A percentile compares a stretch with the other conserved stretches of the same genome.
Evolutionary conservation across 2,888 invertebrate species (phyloP).

Genomic region (Deilephila elpenor): DNA sequence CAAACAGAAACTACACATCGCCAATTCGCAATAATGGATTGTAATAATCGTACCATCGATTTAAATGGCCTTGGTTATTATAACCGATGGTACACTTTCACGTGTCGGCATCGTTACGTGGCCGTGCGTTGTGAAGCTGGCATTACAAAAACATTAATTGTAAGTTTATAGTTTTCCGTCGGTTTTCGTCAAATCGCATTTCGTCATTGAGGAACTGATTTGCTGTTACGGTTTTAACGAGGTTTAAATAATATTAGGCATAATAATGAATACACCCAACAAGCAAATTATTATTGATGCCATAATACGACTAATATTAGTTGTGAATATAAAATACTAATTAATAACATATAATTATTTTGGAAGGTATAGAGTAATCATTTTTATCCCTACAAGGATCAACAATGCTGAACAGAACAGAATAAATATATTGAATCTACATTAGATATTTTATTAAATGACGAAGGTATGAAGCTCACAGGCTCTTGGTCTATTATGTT

Average conservation of each 20-base stretch:
- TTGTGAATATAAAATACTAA: too few species aligned
- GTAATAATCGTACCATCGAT: slow-evolving; percentile 6
- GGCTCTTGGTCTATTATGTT: too few species aligned
- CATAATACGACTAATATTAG: too few species aligned
- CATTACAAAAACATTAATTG: neutral
- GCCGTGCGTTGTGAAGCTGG: neutral
- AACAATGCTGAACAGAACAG: too few species aligned
- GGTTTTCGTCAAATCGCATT: slow-evolving; percentile 4
- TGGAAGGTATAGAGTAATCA: too few species aligned
- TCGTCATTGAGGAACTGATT: neutral
- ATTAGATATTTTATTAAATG: too few species aligned
- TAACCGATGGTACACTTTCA: slow-evolving; percentile 7
- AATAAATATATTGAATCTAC: too few species aligned
- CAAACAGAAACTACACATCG: neutral
- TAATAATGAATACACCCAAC: too few species aligned
- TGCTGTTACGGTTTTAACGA: neutral
- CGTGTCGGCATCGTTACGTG: slow-evolving; percentile 12
- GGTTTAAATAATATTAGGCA: neutral
- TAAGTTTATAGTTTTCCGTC: neutral
- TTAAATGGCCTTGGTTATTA: neutral
- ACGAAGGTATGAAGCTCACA: too few species aligned
- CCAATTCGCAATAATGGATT: neutral
- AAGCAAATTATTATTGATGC: too few species aligned
- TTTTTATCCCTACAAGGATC: too few species aligned
- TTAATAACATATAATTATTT: too few species aligned